Conservation (phyloP, 2,888 invertebrate genomes). For the Yponomeuta malinellus region DNA sequence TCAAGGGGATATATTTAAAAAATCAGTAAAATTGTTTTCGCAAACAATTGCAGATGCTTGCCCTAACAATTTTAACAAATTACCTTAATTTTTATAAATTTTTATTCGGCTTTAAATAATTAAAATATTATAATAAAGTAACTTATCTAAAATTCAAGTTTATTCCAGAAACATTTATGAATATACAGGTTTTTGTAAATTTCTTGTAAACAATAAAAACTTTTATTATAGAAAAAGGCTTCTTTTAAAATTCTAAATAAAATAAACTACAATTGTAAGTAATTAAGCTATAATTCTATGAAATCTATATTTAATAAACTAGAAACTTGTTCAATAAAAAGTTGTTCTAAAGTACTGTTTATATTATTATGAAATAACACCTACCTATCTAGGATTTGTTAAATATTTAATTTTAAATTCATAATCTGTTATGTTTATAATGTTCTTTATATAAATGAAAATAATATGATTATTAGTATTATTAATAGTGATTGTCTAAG, state of each 20-base stretch:
- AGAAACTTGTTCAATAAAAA: slow-evolving; percentile 67
- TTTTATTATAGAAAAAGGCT: slow-evolving; percentile 37
- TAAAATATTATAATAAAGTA: neutral
- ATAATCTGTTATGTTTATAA: slow-evolving; percentile 56
- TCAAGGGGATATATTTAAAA: slow-evolving; percentile 16
- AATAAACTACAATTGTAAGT: slow-evolving; percentile 25
- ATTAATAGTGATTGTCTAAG: slow-evolving; percentile 51
- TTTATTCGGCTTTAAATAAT: neutral
- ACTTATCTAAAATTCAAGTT: neutral
- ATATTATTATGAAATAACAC: slow-evolving; percentile 32
- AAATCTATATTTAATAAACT: slow-evolving; percentile 42
- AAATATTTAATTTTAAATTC: slow-evolving; percentile 53
- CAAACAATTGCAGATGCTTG: slow-evolving; percentile 18
- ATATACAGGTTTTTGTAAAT: slow-evolving; percentile 7
- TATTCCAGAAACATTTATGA: neutral
- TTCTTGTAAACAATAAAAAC: neutral
- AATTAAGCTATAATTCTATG: slow-evolving; percentile 49
- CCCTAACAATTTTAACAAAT: slow-evolving; percentile 8
- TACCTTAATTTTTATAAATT: neutral
- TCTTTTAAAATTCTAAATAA: slow-evolving; percentile 39
- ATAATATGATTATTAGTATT: slow-evolving; percentile 31
- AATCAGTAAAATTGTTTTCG: slow-evolving; percentile 10
- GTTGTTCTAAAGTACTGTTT: slow-evolving; percentile 65
- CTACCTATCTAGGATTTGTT: slow-evolving; percentile 64
- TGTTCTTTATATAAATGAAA: slow-evolving; percentile 48